These are phyloP conservation scores for Chesias legatella DNA, from an alignment of 2,888 invertebrate species.

Conservation along the genomic window DNA sequence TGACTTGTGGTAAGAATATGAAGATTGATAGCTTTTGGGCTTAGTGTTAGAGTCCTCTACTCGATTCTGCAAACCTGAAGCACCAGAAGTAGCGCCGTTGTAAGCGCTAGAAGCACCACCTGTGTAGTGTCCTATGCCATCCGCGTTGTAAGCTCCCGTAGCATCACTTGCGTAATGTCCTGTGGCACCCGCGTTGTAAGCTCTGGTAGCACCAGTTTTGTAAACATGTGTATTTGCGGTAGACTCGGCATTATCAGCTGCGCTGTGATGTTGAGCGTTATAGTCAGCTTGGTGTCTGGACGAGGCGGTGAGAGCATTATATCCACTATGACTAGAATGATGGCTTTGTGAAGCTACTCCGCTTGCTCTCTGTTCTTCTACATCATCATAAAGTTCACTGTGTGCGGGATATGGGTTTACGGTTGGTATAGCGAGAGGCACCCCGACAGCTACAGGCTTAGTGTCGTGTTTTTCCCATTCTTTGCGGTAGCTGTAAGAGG, in stretches of 20 bases:
- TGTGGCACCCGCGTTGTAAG: constrained; percentile 12
- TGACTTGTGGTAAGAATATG: constrained; percentile 74
- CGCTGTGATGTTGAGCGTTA: constrained; percentile 35
- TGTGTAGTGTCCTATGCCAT: constrained; percentile 3
- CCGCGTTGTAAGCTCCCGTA: constrained; percentile 11
- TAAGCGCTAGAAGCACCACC: constrained; percentile 11
- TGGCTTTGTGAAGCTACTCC: constrained; percentile 36
- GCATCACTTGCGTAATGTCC: constrained; percentile 10
- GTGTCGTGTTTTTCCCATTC: constrained; percentile 70
- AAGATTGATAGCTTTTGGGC: constrained; percentile 72
- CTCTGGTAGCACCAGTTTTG: constrained; percentile 11
- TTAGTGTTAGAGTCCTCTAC: constrained; percentile 42
- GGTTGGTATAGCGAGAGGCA: constrained; percentile 40
- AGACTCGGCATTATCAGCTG: constrained; percentile 32
- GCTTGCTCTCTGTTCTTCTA: constrained; percentile 30
- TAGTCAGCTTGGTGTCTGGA: constrained; percentile 39
- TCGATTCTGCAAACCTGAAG: constrained; percentile 32
- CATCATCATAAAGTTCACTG: constrained; percentile 56
- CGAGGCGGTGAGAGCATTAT: constrained; percentile 43
- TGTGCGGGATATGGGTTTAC: constrained; percentile 46
- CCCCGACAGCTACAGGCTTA: constrained; percentile 35
- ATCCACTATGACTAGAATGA: constrained; percentile 39
- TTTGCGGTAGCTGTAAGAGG: constrained; percentile 65
- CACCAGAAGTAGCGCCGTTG: constrained; percentile 19
- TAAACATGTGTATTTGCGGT: constrained; percentile 22